A percentile compares a stretch with the other conserved stretches of the same genome.
Evolutionary conservation across 2,113 vertebrate species (phyloP).

Genomic region (Equus przewalskii): DNA sequence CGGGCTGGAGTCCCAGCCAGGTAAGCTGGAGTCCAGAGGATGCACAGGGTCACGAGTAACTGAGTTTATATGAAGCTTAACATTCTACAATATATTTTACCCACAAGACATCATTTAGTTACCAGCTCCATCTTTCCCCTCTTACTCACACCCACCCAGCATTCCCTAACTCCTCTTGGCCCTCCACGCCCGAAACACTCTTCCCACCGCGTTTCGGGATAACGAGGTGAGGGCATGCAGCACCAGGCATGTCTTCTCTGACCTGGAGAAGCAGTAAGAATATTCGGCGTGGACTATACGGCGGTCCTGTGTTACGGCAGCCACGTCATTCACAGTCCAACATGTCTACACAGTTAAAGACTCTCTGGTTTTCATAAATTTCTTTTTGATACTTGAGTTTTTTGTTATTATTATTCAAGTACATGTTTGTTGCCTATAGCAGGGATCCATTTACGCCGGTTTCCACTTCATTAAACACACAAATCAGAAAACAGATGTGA

Average conservation of each 20-base stretch:
- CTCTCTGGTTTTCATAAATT: not conserved
- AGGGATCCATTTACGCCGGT: not conserved
- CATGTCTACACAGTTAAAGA: not conserved
- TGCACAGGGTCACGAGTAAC: accelerated
- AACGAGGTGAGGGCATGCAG: slow-evolving; percentile 27
- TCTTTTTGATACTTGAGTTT: not conserved
- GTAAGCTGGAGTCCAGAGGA: too few species aligned
- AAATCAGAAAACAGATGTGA: slow-evolving; percentile 42
- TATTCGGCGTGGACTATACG: accelerated
- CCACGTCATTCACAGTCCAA: accelerated
- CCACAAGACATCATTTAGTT: not conserved
- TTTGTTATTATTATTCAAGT: not conserved
- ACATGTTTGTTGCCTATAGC: not conserved
- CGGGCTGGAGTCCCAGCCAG: accelerated
- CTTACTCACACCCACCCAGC: too few species aligned
- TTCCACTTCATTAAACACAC: not conserved
- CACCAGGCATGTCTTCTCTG: not conserved
- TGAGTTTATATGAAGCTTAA: not conserved
- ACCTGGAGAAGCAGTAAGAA: slow-evolving; percentile 10
- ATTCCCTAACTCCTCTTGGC: not conserved
- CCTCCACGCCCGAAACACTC: accelerated
- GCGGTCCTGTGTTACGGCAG: not conserved
- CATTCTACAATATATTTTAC: not conserved
- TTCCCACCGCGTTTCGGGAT: accelerated
- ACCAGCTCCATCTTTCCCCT: not conserved